These are phyloP conservation scores for Triplophysa bombifrons DNA, from an alignment of 2,797 vertebrate genomes.

Conservation along the genomic window DNA sequence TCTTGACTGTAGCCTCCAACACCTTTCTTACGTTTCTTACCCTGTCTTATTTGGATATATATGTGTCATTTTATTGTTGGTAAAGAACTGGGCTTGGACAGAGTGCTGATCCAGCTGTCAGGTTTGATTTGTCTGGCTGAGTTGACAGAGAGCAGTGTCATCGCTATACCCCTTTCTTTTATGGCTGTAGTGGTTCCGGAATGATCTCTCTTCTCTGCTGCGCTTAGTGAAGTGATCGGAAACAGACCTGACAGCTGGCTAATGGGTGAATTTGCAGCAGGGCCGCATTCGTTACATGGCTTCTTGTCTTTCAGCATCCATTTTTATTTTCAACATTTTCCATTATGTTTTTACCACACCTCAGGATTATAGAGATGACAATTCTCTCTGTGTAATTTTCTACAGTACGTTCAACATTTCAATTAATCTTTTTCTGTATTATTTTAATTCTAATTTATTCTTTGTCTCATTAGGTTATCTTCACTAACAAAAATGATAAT, in stretches of 20 bases:
- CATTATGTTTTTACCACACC: conserved; percentile 4
- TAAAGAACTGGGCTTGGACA: conserved; percentile 36
- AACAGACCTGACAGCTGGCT: conserved; percentile 66
- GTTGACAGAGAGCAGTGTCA: conserved; percentile 60
- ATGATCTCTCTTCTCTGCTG: conserved; percentile 63
- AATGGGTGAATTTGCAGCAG: conserved; percentile 62
- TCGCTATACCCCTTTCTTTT: conserved; percentile 37
- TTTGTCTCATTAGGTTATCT: not conserved
- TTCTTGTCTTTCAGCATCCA: conserved; percentile 48
- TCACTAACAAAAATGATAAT: not conserved
- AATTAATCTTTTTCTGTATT: not conserved
- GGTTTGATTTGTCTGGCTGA: conserved; percentile 44
- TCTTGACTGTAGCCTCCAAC: not conserved
- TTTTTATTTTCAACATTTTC: not conserved
- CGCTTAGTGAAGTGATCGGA: conserved; percentile 70
- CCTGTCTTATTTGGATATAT: conserved; percentile 32
- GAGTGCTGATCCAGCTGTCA: conserved; percentile 65
- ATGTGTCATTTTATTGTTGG: conserved; percentile 25
- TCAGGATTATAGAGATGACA: not conserved
- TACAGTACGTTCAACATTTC: not conserved
- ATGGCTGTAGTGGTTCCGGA: conserved; percentile 50
- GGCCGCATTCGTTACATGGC: conserved; percentile 29
- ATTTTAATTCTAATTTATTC: not conserved
- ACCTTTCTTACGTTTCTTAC: not conserved
- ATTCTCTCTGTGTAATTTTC: not conserved